Evolutionary conservation across 1,140 invertebrate genomes (phyloP).

Genomic region (Ptiloglossa arizonensis): DNA sequence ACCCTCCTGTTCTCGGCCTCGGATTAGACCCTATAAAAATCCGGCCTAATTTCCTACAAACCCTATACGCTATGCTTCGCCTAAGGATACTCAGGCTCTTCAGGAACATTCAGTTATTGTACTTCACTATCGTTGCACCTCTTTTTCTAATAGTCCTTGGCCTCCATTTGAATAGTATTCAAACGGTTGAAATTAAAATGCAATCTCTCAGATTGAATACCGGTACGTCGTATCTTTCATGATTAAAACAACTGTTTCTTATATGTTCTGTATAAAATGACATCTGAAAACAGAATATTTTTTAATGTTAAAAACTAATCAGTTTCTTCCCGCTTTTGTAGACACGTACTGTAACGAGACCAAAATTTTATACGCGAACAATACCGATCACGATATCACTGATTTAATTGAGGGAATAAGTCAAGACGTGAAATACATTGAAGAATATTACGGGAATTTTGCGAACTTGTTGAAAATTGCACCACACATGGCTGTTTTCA

Average conservation of each 20-base stretch:
- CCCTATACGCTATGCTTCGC: conserved; percentile 80
- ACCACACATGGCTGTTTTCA: conserved; percentile 86
- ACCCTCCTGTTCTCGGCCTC: conserved; percentile 79
- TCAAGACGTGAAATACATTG: conserved; percentile 80
- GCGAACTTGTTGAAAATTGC: conserved; percentile 83
- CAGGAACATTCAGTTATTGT: conserved; percentile 81
- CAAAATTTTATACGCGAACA: conserved; percentile 75
- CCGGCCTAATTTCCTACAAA: conserved; percentile 81
- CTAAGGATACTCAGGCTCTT: conserved; percentile 80
- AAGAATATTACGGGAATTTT: conserved; percentile 85
- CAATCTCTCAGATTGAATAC: conserved; percentile 84
- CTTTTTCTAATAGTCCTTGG: conserved; percentile 86
- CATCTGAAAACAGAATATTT: too few relatives aligned
- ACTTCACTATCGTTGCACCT: conserved; percentile 82
- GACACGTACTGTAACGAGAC: conserved; percentile 75
- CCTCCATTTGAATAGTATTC: conserved; percentile 86
- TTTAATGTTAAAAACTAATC: too few relatives aligned
- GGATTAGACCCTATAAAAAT: conserved; percentile 83
- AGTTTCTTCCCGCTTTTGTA: conserved; percentile 54
- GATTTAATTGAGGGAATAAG: conserved; percentile 70
- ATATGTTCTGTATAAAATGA: too few relatives aligned
- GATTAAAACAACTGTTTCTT: neutral
- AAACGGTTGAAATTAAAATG: conserved; percentile 84
- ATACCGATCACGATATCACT: conserved; percentile 71
- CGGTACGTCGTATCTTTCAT: conserved; percentile 63